A percentile compares a stretch with the other conserved stretches of the same genome.
Evolutionary conservation across 2,113 vertebrate genomes (phyloP).

Genomic region (Carettochelys insculpta): DNA sequence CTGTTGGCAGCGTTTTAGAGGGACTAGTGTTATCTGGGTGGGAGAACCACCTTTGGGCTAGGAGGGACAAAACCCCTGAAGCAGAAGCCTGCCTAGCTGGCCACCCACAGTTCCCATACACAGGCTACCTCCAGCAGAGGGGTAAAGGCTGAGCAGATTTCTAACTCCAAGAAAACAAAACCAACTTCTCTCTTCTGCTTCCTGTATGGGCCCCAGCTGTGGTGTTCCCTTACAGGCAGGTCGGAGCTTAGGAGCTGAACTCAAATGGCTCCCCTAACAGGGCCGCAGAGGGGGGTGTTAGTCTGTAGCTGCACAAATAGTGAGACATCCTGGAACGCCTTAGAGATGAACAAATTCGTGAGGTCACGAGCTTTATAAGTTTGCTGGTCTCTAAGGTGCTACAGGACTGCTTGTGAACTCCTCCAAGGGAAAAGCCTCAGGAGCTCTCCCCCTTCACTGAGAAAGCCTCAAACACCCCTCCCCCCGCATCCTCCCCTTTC

Average conservation of each 20-base stretch:
- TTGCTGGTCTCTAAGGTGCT: too few species aligned
- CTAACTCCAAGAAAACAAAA: not conserved
- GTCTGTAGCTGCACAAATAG: too few species aligned
- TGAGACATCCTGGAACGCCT: too few species aligned
- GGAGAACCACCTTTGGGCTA: not conserved
- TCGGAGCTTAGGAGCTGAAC: not conserved
- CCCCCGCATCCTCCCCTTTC: not conserved
- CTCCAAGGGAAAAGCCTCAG: not conserved
- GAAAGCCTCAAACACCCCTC: not conserved
- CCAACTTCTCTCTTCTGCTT: slow-evolving; percentile 30
- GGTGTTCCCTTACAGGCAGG: not conserved
- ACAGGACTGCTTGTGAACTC: too few species aligned
- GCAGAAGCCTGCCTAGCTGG: not conserved
- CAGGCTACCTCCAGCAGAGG: not conserved
- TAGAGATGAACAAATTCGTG: too few species aligned
- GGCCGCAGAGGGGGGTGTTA: too few species aligned
- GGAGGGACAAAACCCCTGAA: not conserved
- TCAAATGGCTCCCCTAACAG: not conserved
- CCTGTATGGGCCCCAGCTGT: rapidly evolving
- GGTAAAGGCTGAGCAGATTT: not conserved
- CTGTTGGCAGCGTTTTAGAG: rapidly evolving
- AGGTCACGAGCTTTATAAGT: too few species aligned
- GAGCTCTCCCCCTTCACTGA: not conserved
- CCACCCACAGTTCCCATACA: not conserved
- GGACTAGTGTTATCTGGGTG: rapidly evolving